phyloP scores from a whole-genome alignment of 2,797 vertebrate genomes.

The Urocyon cinereoargenteus region DNA sequence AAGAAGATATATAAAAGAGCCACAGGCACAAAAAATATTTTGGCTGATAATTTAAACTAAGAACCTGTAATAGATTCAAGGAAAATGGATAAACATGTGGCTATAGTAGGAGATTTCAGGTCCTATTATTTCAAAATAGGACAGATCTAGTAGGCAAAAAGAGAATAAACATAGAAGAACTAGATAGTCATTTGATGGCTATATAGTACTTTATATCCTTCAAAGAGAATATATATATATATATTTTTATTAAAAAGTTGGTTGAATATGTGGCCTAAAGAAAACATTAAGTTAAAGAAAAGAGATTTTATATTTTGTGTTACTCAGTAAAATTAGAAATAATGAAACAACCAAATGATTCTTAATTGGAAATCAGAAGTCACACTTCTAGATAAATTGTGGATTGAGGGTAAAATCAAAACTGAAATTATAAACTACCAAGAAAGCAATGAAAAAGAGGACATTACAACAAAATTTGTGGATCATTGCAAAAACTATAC shows the following conservation, averaged over 20 bases:
- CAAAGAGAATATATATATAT: background rate
- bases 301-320: conserved; percentile 22
- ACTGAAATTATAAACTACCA: conserved; percentile 10
- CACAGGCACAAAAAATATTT: background rate
- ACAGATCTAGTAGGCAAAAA: background rate
- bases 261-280: background rate
- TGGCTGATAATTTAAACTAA: conserved; percentile 16
- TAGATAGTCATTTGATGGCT: background rate
- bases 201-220: conserved; percentile 30
- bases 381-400: conserved; percentile 20
- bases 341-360: conserved; percentile 2
- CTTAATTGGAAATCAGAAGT: conserved; percentile 13
- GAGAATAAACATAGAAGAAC: background rate
- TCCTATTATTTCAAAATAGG: conserved; percentile 26
- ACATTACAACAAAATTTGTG: background rate
- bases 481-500: background rate
- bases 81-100: background rate
- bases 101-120: conserved; percentile 1
- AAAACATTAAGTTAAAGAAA: conserved; percentile 28
- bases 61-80: background rate
- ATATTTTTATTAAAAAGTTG: conserved; percentile 28
- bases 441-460: background rate
- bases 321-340: conserved; percentile 30
- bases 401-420: background rate
- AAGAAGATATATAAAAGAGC: background rate